These are phyloP conservation scores for Anthonomus grandis DNA, from an alignment of 1,140 invertebrate genomes.

Conservation along the genomic window DNA sequence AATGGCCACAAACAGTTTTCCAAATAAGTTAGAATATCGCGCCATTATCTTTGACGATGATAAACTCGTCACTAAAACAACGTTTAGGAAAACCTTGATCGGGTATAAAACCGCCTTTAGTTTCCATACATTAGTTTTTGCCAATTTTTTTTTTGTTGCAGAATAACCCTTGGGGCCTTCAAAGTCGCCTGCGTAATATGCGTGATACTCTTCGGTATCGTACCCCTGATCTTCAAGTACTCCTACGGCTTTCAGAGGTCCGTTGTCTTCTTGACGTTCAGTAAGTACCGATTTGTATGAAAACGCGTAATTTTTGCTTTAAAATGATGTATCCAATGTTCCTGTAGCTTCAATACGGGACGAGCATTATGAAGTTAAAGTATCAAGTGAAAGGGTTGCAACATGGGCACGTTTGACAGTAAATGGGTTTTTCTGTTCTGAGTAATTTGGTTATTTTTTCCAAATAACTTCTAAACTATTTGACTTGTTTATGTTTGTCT, in stretches of 20 bases:
- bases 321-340: not conserved
- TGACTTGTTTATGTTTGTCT: no score
- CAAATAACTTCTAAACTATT: no score
- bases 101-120: not conserved
- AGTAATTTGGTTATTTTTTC: no score
- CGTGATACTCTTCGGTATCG: constrained; percentile 23
- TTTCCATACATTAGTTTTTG: not conserved
- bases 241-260: constrained; percentile 25
- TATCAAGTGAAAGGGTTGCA: not conserved
- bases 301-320: not conserved
- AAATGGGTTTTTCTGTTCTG: not conserved
- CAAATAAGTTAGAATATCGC: not conserved
- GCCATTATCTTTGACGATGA: not conserved
- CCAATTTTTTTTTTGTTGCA: constrained; percentile 24
- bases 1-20: not conserved
- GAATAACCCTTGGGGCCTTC: constrained; percentile 26
- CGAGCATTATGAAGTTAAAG: not conserved
- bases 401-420: not conserved
- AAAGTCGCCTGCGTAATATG: constrained; percentile 21
- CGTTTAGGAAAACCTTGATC: not conserved
- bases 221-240: constrained; percentile 25
- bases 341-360: no score
- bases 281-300: constrained; percentile 23
- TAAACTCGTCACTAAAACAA: not conserved
- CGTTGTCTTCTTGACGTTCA: constrained; percentile 30